phyloP scores from a whole-genome alignment of 1,140 invertebrate genomes.

The Drosophila chauvacae region DNA sequence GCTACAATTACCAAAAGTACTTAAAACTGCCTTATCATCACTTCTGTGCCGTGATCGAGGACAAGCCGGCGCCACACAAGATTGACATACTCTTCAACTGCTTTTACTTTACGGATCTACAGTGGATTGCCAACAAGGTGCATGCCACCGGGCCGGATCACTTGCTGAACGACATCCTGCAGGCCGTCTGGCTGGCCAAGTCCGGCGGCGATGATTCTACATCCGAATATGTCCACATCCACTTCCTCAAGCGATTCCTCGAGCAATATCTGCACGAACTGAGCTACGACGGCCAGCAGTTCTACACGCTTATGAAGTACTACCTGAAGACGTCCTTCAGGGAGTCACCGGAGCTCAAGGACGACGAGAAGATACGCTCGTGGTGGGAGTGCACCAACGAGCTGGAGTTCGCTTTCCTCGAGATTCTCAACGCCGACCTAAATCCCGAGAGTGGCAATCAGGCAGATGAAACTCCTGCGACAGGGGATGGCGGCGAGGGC shows the following conservation, averaged over 20 bases:
- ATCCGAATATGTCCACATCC: constrained; percentile 85
- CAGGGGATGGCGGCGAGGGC: background rate
- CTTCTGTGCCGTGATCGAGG: constrained; percentile 82
- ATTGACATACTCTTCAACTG: constrained; percentile 81
- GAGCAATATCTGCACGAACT: constrained; percentile 88
- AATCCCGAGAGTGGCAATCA: constrained; percentile 51
- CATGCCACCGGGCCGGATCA: constrained; percentile 87
- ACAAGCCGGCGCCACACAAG: constrained; percentile 75
- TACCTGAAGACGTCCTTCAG: constrained; percentile 85
- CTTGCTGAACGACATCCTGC: constrained; percentile 74
- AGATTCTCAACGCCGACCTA: constrained; percentile 71
- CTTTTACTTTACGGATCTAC: constrained; percentile 87
- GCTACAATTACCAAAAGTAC: constrained; percentile 91
- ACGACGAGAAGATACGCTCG: constrained; percentile 72
- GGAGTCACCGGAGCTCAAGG: constrained; percentile 61
- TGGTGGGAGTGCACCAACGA: constrained; percentile 78
- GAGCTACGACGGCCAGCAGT: constrained; percentile 90
- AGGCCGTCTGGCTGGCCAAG: constrained; percentile 66
- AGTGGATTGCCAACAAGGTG: constrained; percentile 91
- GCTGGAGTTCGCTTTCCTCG: constrained; percentile 77
- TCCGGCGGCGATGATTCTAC: constrained; percentile 31
- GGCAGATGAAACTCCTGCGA: background rate
- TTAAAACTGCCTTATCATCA: constrained; percentile 92
- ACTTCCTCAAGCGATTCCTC: constrained; percentile 88
- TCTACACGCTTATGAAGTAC: constrained; percentile 89